phyloP scores from a whole-genome alignment of 2,113 vertebrate species.

The Sakesphorus luctuosus region DNA sequence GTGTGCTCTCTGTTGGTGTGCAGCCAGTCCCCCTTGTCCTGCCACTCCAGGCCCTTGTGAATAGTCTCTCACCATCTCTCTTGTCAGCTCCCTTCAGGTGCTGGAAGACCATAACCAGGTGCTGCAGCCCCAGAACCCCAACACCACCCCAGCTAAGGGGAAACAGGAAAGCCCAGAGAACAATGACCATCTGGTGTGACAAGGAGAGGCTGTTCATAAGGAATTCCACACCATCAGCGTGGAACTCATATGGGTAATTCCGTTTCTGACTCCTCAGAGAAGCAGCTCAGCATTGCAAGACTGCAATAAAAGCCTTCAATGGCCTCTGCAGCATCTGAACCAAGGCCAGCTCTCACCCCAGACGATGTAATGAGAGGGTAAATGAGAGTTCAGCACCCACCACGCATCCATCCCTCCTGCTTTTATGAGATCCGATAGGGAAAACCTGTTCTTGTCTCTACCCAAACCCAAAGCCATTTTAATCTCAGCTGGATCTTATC shows the following conservation, averaged over 20 bases:
- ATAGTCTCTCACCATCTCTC: not conserved
- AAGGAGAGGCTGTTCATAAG: not conserved
- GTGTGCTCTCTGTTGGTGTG: not conserved
- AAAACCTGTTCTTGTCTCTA: constrained; percentile 50
- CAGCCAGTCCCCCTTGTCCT: not conserved
- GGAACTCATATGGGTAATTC: not conserved
- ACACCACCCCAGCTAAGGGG: not conserved
- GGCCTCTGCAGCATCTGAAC: not conserved
- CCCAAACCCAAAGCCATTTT: constrained; percentile 58
- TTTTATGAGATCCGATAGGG: constrained; percentile 6
- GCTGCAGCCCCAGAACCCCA: not conserved
- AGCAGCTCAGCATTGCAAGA: not conserved
- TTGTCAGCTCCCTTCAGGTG: not conserved
- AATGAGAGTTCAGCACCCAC: constrained; percentile 17
- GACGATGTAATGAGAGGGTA: not conserved
- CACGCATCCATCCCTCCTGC: not conserved
- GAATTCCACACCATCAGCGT: accelerated
- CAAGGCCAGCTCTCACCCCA: not conserved
- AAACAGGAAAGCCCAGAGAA: not conserved
- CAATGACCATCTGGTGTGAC: not conserved
- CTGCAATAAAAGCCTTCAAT: not conserved
- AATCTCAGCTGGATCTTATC: constrained; percentile 56
- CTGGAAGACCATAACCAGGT: not conserved
- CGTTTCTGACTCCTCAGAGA: not conserved
- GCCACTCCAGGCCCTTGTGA: not conserved